Percentiles rank a stretch among this genome's conserved stretches.
These are phyloP conservation scores for Elephantulus edwardii DNA, from an alignment of 2,113 vertebrate genomes.

Conservation along the genomic window DNA sequence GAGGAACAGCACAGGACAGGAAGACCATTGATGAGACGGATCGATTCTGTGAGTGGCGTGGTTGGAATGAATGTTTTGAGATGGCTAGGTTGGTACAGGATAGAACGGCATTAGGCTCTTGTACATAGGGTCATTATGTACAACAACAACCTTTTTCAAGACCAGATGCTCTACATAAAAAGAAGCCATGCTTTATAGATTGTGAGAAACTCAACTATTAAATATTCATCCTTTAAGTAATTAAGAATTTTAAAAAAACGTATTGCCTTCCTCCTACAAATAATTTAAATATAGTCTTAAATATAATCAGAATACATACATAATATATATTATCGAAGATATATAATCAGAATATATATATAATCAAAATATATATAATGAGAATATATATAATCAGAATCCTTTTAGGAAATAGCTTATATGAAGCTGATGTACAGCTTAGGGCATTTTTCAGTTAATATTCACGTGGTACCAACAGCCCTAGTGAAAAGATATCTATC, in stretches of 20 bases:
- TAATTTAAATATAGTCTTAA: no score
- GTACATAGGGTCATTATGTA: no score
- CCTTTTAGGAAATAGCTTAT: background rate
- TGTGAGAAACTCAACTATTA: background rate
- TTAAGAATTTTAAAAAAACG: slow-evolving; percentile 19
- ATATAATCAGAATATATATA: no score
- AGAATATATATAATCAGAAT: background rate
- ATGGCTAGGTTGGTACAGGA: no score
- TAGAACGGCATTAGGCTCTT: no score
- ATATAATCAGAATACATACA: background rate
- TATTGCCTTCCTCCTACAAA: background rate
- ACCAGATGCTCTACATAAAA: background rate
- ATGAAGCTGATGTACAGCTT: background rate
- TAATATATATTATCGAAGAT: background rate
- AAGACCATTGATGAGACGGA: no score
- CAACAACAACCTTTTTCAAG: background rate
- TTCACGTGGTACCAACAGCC: background rate
- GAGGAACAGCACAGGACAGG: no score
- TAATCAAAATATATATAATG: background rate
- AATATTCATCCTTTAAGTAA: background rate
- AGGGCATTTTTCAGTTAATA: background rate
- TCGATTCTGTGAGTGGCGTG: no score
- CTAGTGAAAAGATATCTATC: background rate
- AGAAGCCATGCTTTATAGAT: background rate
- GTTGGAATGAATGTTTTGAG: no score